Conservation (phyloP, 2,888 invertebrate species). For the Seira ritae region DNA sequence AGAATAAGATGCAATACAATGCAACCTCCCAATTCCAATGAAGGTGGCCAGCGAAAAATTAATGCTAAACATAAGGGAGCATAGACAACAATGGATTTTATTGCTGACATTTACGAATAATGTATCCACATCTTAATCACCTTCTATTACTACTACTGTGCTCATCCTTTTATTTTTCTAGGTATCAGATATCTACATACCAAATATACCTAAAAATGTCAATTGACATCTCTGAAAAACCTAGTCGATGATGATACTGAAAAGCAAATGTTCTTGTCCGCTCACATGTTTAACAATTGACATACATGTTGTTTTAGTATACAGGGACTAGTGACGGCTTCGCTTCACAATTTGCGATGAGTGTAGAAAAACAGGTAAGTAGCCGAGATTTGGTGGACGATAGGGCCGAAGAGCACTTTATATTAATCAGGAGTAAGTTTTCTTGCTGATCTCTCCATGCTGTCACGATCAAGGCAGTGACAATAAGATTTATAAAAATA, state of each 20-base stretch:
- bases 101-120: conserved; percentile 10
- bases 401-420: conserved; percentile 1
- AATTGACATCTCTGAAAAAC: not conserved
- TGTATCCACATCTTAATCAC: conserved; percentile 16
- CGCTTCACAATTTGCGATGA: no score
- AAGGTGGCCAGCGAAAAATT: conserved; percentile 3
- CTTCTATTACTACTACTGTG: conserved; percentile 2
- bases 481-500: not conserved
- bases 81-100: conserved; percentile 14
- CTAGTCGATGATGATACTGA: not conserved
- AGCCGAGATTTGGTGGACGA: not conserved
- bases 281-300: conserved; percentile 13
- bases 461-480: not conserved
- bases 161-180: not conserved
- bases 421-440: conserved; percentile 1
- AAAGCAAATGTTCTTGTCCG: not conserved
- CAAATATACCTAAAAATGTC: conserved; percentile 4
- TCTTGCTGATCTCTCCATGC: not conserved
- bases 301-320: conserved; percentile 7
- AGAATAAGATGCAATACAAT: no score
- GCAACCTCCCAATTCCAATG: not conserved
- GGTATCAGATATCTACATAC: conserved; percentile 4
- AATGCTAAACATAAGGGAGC: not conserved
- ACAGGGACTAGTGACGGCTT: no score
- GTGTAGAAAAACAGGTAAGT: not conserved